Conservation (phyloP, 2,113 vertebrate species). For the Crotalus helleri region DNA sequence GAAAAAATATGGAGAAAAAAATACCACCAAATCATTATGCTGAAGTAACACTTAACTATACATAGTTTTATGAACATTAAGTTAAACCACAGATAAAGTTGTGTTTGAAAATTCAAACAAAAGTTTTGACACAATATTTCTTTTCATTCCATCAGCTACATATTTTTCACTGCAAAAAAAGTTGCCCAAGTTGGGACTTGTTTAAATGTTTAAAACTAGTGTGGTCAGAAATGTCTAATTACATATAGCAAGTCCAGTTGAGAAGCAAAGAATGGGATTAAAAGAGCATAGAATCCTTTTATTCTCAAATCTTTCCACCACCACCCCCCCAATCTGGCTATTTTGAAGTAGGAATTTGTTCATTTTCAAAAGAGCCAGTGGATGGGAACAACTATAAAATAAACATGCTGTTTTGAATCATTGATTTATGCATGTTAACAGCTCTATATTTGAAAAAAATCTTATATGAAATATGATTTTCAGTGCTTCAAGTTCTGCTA, state of each 20-base stretch:
- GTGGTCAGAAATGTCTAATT: neutral
- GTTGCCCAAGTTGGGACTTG: neutral
- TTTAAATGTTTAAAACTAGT: neutral
- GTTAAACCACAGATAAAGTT: neutral
- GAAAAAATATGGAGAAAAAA: constrained; percentile 4
- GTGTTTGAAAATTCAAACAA: neutral
- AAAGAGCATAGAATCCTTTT: neutral
- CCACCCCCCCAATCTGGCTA: neutral
- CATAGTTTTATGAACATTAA: neutral
- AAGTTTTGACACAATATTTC: neutral
- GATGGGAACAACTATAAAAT: neutral
- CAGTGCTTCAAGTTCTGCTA: neutral
- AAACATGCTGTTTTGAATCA: neutral
- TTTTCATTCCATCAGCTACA: neutral
- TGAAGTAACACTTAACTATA: neutral
- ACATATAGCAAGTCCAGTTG: neutral
- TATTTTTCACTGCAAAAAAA: neutral
- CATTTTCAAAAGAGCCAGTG: neutral
- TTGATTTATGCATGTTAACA: neutral
- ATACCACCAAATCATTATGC: neutral
- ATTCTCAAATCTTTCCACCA: neutral
- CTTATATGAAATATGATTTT: neutral
- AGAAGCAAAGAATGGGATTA: neutral
- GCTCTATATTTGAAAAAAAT: neutral
- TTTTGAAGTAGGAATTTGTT: neutral